phyloP scores from a whole-genome alignment of 2,888 invertebrate genomes.

The Lycia hirtaria region DNA sequence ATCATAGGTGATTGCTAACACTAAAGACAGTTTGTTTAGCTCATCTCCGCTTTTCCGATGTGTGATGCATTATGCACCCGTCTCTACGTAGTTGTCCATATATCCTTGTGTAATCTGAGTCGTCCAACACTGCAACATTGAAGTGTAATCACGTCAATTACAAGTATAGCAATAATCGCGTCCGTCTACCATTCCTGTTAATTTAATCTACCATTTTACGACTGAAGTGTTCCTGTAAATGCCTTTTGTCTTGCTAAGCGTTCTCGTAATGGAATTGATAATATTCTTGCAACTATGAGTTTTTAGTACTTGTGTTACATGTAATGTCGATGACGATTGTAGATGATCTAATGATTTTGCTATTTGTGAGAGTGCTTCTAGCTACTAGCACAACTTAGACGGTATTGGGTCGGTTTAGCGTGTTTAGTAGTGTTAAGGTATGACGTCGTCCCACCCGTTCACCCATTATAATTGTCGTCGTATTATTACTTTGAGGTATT shows the following conservation, averaged over 20 bases:
- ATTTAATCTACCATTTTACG: conserved; percentile 13
- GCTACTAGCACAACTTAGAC: too few relatives aligned
- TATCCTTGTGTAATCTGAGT: conserved; percentile 1
- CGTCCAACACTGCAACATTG: conserved; percentile 30
- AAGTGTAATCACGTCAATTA: conserved; percentile 50
- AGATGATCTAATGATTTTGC: too few relatives aligned
- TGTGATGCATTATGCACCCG: neutral
- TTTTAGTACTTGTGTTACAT: neutral
- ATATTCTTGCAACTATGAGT: conserved; percentile 2
- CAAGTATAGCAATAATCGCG: conserved; percentile 42
- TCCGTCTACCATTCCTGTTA: conserved; percentile 25
- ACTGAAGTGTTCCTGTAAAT: conserved; percentile 21
- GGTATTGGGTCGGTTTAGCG: too few relatives aligned
- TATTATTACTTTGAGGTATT: too few relatives aligned
- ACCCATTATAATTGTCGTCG: too few relatives aligned
- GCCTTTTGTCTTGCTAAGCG: neutral
- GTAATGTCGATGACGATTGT: neutral
- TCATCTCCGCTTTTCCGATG: neutral
- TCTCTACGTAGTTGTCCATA: neutral
- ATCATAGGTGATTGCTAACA: too few relatives aligned
- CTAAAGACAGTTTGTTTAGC: neutral
- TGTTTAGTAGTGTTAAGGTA: too few relatives aligned
- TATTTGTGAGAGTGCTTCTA: too few relatives aligned
- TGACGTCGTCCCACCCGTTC: too few relatives aligned
- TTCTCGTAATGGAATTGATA: conserved; percentile 6